Base-by-base conservation (phyloP, 1,140 invertebrate genomes). In the Helicoverpa armigera region DNA sequence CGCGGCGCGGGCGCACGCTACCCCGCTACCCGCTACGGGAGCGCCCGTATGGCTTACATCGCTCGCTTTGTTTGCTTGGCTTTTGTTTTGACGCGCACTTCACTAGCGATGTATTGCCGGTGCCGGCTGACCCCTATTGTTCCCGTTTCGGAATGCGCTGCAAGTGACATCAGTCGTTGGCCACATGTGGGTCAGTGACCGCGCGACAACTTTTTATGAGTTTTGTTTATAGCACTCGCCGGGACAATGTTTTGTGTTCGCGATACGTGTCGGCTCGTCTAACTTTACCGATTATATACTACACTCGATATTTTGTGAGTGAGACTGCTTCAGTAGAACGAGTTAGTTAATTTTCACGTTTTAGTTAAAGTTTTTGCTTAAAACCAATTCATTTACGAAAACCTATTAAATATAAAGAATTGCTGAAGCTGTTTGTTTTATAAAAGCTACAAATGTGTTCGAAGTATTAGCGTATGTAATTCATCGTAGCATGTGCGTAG, bases 151-250 rank as follows among this genome's bases (percentile, higher is more conserved):
- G 56, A 18, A 48, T 51, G 58, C 31, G 72, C 56, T 43, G 56
- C 56, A 18, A 61, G 43, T 75, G 73, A 75, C 73, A 61, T 61
- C 58, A 75, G 58, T 75, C 73, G 51, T 63, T 61, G 16, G n/a
- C 35, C 73, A 50, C 73, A 53, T 63, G 73, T 63, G 48, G 58
- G 73, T 53, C 43, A 63, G 73, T 63, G 35, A 63, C 35, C 43
- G 73, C n/a, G 12, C 12, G n/a, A 74, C 54, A 50, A 74, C 23
- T 74, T 60, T 74, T 60, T 74, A 60, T 60, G 72, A 74, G 72
- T 74, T 60, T 74, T 58, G 54, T 43, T 74, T 61, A 74, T 74
- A 35, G 56, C 54, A 60, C 53, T 74, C 48, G 56, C 48, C 31
- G 53, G 70, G n/a, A 58, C n/a, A 43, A 16, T 14, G 11, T 50